Evolutionary conservation across 2,888 invertebrate species (phyloP), one percentile per base, ranked within the genome.

Genomic region (Eristalinus aeneus): DNA sequence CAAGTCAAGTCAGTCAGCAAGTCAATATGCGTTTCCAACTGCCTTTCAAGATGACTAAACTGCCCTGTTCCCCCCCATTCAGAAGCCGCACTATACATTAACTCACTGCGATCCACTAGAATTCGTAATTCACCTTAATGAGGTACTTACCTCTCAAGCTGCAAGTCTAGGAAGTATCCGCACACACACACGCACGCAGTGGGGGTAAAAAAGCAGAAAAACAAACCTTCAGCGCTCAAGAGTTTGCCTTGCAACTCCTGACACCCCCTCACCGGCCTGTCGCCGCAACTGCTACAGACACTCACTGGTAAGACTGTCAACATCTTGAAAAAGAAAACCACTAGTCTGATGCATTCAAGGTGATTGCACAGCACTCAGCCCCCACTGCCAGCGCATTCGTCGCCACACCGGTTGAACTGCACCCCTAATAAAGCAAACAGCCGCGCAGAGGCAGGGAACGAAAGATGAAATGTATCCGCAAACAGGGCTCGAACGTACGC

Each of bases 391-490:
- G 2, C 39, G 39, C 8, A 4, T 2, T 39, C 6, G 39, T 6
- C 39, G 39, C 22, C 9, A 54, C 20, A 11, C 61, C 5, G 63
- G 36, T 67, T 56, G 68, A 23, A 11, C 23, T 56, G 80, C 64
- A 73, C 64, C 60, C 78, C 75, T 71, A 67, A 69, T 73, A 87
- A 80, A 65, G 82, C 85, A 88, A 88, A 88, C 87, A 88, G 69
- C 83, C 6, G 16, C 46, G 46, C 27, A 27, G 27, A 73, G 74
- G 63, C 73, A 46, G n/a, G 39, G 12, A 12, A 11, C 6, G 39
- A 46, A n/a, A 67, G 75, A 83, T 83, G 83, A 82, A 88, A 88
- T 88, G 88, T 88, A 88, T 88, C 86, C 82, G 88, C 88, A 88
- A 88, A 88, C 88, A 88, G 87, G 23, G 23, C 88, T 84, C 69